Percentiles rank a stretch among this genome's conserved stretches.
phyloP scores from a whole-genome alignment of 1,140 invertebrate species.

The Drepana arcuata region DNA sequence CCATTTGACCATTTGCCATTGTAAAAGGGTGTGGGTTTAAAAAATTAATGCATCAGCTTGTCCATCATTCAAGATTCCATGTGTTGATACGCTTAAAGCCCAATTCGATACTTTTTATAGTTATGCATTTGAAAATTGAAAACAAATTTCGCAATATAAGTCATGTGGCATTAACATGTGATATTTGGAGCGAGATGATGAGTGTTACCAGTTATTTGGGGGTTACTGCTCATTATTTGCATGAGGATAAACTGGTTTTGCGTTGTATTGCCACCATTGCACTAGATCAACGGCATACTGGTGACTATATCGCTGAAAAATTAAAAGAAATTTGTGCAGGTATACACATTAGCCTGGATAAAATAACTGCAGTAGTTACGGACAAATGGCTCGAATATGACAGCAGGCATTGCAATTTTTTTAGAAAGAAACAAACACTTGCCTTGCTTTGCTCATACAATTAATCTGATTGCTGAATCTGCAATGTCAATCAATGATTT shows the following conservation, averaged over 20 bases:
- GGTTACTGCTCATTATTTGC: conserved; percentile 20
- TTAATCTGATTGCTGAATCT: conserved; percentile 16
- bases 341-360: conserved; percentile 12
- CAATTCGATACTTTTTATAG: conserved; percentile 12
- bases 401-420: conserved; percentile 10
- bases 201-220: conserved; percentile 20
- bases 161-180: conserved; percentile 16
- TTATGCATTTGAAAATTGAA: conserved; percentile 15
- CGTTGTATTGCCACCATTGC: conserved; percentile 16
- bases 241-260: conserved; percentile 13
- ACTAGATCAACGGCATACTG: conserved; percentile 17
- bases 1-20: conserved; percentile 9
- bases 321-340: conserved; percentile 14
- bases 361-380: conserved; percentile 16
- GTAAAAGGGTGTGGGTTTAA: conserved; percentile 10
- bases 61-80: conserved; percentile 14
- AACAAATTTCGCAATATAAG: conserved; percentile 15
- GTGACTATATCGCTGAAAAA: conserved; percentile 13
- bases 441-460: conserved; percentile 19
- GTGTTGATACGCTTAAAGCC: conserved; percentile 12
- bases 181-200: conserved; percentile 21
- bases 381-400: conserved; percentile 16
- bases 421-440: conserved; percentile 20
- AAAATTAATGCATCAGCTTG: conserved; percentile 15
- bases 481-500: conserved; percentile 18